Conservation (phyloP, 2,888 invertebrate genomes). For the Drosophila acutilabella region DNA sequence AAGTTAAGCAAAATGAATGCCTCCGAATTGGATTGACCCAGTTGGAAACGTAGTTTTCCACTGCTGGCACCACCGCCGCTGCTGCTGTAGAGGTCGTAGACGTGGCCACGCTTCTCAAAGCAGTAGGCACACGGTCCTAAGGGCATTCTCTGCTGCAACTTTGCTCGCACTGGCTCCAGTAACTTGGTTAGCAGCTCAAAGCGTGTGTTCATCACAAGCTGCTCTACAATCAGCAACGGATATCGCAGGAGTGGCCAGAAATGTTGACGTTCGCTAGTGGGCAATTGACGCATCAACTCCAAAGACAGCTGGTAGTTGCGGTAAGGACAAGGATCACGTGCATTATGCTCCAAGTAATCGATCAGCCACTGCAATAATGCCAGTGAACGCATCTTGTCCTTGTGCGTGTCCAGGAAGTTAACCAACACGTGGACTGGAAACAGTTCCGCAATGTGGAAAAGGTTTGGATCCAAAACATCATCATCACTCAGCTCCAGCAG, state of each 20-base stretch:
- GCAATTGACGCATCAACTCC: constrained; percentile 89
- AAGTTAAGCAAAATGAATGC: constrained; percentile 87
- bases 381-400: constrained; percentile 88
- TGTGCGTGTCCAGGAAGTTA: constrained; percentile 88
- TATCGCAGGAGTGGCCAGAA: constrained; percentile 89
- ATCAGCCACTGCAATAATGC: constrained; percentile 88
- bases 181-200: constrained; percentile 89
- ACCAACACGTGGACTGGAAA: constrained; percentile 87
- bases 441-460: constrained; percentile 87
- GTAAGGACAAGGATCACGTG: constrained; percentile 82
- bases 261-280: constrained; percentile 86
- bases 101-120: constrained; percentile 81
- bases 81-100: constrained; percentile 75
- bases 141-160: constrained; percentile 52
- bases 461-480: constrained; percentile 81
- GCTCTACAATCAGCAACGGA: constrained; percentile 93
- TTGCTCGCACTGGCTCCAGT: constrained; percentile 87
- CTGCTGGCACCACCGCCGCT: constrained; percentile 22
- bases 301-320: constrained; percentile 89
- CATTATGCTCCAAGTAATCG: constrained; percentile 86
- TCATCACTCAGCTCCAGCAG: constrained; percentile 74
- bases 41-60: constrained; percentile 70
- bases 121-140: constrained; percentile 79
- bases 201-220: constrained; percentile 94
- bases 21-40: constrained; percentile 70